These are phyloP conservation scores for Stegostoma tigrinum DNA, from an alignment of 2,113 vertebrate genomes.

Conservation along the genomic window DNA sequence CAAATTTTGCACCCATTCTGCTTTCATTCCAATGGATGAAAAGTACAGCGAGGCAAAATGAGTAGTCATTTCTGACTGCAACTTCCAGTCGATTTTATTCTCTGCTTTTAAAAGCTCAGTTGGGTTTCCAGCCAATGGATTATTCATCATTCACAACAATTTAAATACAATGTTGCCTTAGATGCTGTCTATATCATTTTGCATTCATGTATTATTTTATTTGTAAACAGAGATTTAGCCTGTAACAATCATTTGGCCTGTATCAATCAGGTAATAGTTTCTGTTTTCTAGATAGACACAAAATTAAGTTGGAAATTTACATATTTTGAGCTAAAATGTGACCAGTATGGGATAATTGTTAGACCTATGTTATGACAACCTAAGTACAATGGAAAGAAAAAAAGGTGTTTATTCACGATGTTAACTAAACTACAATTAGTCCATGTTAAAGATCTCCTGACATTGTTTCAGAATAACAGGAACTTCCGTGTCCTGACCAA, in stretches of 20 bases:
- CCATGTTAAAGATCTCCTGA: not conserved
- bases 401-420: not conserved
- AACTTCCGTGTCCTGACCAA: not conserved
- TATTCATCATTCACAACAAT: too few species aligned
- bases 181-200: not conserved
- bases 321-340: not conserved
- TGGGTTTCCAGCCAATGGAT: too few species aligned
- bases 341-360: not conserved
- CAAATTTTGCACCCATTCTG: too few species aligned
- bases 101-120: too few species aligned
- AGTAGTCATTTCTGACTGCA: too few species aligned
- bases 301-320: not conserved
- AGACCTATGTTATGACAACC: not conserved
- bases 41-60: too few species aligned
- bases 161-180: not conserved
- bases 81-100: too few species aligned
- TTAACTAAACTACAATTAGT: not conserved
- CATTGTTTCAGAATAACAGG: not conserved
- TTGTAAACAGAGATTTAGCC: not conserved
- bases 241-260: not conserved
- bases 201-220: not conserved
- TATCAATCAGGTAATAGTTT: not conserved
- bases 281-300: not conserved
- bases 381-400: not conserved
- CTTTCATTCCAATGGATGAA: too few species aligned